Evolutionary conservation across 2,797 vertebrate genomes (phyloP), one percentile per base, ranked within the genome.

Genomic region (Percopsis omiscomaycus): DNA sequence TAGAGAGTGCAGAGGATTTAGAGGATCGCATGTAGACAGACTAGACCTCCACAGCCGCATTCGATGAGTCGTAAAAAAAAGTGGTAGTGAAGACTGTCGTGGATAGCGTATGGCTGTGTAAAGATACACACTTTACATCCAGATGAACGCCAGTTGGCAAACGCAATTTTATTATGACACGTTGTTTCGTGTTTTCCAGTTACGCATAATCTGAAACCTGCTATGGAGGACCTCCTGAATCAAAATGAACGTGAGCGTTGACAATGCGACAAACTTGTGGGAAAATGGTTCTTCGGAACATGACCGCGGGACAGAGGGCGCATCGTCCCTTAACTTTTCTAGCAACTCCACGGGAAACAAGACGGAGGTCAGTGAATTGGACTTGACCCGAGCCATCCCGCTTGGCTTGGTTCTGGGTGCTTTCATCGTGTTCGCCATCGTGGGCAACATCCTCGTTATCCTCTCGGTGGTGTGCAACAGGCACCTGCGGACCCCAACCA

Each of bases 361-460:
- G 77, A 92, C 93, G 52, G 83, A 77, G 68, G 51, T 29, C 57
- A 82, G 87, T 75, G 83, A 91, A 51, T 84, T 96, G 89, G 93
- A 92, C 85, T 84, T 95, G 76, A 89, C 81, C 73, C 92, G 95
- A 72, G 96, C 95, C 8, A 88, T 96, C 84, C 85, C 93, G 28
- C 93, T 99, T 83, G 97, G 91, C 57, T 75, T 99, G 86, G 93
- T 96, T 54, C 93, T 99, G 68, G 96, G 95, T 32, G 93, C 96
- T 77, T 98, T 99, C 86, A 97, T 98, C 84, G 90, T 95, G 55
- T 96, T 97, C 58, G 96, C 96, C 64, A 96, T 99, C 76, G 91
- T 94, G 76, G 97, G 97, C 45, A 99, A 99, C 86, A 96, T 99
- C 82, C 84, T 99, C 49, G 97, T 98, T 57, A 99, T 99, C 82